Base-by-base conservation (phyloP, 1,140 invertebrate genomes). In the Drosophila pandora region DNA sequence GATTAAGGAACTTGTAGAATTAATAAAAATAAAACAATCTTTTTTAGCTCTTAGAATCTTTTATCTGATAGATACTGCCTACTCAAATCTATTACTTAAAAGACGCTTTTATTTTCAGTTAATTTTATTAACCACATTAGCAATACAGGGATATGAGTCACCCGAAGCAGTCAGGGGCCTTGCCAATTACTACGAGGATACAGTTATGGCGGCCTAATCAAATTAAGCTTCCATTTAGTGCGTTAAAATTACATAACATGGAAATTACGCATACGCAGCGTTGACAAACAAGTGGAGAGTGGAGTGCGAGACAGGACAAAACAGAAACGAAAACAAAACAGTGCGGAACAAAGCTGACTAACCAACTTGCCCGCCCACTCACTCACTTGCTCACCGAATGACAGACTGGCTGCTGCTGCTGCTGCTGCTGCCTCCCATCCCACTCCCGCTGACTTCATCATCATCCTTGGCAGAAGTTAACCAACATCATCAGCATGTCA, bases 241-340 rank as follows among this genome's bases (percentile, higher is more conserved):
- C 72, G 75, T 72, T 59, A 39, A 76, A 87, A 88, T 88, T 88
- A 79, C 69, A 88, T 88, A 88, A 88, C 78, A 83, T 76, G 70
- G 72, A 87, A 83, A 88, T 88, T 88, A 87, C 83, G 82, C 82
- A 87, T 76, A 87, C 81, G 82, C 81, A 81, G 37, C 74, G 55
- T 77, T 41, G 61, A 32, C 71, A 57, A 61, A 78, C 76, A 67
- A 67, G 57, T 37, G 28, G 61, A 53, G 61, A 43, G 50, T 67
- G 62, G 41, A 53, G 47, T 58, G 41, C 41, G 41, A 21, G 53
- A 39, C 43, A 17, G 37, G 58, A 32, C 30, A 53, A 5, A n/a
- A 12, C 1, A 22, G 50, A 50, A 61, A 23, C 61, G 34, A 37
- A 37, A 37, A 37, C 34, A 37, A 37, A 37, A 37, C 34, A 37